A percentile compares a stretch with the other conserved stretches of the same genome.
phyloP scores from a whole-genome alignment of 2,888 invertebrate genomes.

The Suillia variegata region DNA sequence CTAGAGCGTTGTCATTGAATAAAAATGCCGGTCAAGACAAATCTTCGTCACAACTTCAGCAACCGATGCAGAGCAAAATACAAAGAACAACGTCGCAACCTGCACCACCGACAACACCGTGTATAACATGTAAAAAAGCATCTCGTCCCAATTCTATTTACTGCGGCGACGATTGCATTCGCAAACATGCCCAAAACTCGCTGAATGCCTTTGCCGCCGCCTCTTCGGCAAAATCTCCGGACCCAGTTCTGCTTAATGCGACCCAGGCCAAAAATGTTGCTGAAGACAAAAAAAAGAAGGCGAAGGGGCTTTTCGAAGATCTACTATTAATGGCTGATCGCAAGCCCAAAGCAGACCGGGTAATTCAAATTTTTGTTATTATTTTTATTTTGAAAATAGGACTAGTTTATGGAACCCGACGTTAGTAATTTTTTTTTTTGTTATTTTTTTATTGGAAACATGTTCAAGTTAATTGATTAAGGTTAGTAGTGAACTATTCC shows the following conservation, averaged over 20 bases:
- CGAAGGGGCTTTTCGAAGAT: slow-evolving; percentile 59
- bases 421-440: too few relatives aligned
- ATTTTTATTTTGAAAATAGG: slow-evolving; percentile 7
- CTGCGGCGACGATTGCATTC: slow-evolving; percentile 87
- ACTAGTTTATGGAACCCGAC: too few relatives aligned
- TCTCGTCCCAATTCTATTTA: slow-evolving; percentile 84
- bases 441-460: too few relatives aligned
- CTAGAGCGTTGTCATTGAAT: slow-evolving; percentile 11
- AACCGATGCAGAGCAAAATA: slow-evolving; percentile 41
- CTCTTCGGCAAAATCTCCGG: slow-evolving; percentile 40
- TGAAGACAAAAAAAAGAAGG: slow-evolving; percentile 54
- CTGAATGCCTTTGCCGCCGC: too few relatives aligned
- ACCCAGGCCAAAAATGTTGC: slow-evolving; percentile 27
- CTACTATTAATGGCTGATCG: slow-evolving; percentile 51
- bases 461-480: too few relatives aligned
- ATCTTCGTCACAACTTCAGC: slow-evolving; percentile 25
- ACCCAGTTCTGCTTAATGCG: slow-evolving; percentile 27
- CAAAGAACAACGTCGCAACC: slow-evolving; percentile 34
- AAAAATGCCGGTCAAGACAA: neutral
- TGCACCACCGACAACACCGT: slow-evolving; percentile 48
- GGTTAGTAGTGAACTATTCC: too few relatives aligned
- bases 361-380: slow-evolving; percentile 24
- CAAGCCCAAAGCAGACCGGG: slow-evolving; percentile 56
- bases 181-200: slow-evolving; percentile 80
- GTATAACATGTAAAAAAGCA: slow-evolving; percentile 77